phyloP scores from a whole-genome alignment of 1,140 invertebrate genomes.

The Platorchestia sp. region DNA sequence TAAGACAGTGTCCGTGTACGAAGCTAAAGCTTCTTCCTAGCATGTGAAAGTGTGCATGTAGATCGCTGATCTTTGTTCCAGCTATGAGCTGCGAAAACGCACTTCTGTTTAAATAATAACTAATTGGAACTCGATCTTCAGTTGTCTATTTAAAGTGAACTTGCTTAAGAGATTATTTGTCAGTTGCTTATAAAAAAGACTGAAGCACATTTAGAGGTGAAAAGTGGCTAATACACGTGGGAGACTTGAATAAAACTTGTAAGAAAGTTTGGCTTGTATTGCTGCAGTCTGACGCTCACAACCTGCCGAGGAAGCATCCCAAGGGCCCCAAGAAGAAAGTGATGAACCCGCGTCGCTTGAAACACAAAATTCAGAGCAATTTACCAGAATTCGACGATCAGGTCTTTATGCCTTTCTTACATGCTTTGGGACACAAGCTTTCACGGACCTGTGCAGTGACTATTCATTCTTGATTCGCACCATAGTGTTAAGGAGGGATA shows the following conservation, averaged over 20 bases:
- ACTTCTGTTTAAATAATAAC: too few relatives aligned
- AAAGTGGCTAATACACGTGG: too few relatives aligned
- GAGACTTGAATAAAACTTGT: background rate
- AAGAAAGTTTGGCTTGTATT: background rate
- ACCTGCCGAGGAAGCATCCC: background rate
- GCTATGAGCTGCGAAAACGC: too few relatives aligned
- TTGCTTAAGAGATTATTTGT: too few relatives aligned
- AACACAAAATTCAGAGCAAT: conserved; percentile 8
- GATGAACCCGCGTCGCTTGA: conserved; percentile 29
- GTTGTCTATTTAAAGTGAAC: too few relatives aligned
- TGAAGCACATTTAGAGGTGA: too few relatives aligned
- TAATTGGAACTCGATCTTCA: too few relatives aligned
- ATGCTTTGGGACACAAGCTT: background rate
- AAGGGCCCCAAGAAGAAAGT: conserved; percentile 41
- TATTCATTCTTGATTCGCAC: background rate
- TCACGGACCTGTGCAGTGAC: background rate
- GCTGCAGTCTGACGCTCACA: background rate
- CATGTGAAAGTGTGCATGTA: too few relatives aligned
- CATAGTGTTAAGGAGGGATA: background rate
- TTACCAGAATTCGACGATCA: conserved; percentile 39
- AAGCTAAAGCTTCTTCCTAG: too few relatives aligned
- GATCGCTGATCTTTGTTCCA: too few relatives aligned
- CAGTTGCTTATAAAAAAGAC: too few relatives aligned
- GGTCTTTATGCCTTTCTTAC: background rate
- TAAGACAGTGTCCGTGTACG: too few relatives aligned